Evolutionary conservation across 2,797 vertebrate genomes (phyloP).

Genomic region (Huso huso): DNA sequence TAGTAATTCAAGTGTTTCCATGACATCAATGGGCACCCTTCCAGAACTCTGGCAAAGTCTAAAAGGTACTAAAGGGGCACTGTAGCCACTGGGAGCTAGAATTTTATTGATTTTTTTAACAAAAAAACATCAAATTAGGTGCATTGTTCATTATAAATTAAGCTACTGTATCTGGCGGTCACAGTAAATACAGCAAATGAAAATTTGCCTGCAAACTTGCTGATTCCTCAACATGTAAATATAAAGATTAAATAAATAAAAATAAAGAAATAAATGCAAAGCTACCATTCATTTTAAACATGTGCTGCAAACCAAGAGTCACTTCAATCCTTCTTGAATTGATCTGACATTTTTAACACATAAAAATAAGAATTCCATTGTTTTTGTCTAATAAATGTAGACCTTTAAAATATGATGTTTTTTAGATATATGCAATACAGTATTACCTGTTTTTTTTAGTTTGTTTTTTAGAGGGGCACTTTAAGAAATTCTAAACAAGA

Average conservation of each 20-base stretch:
- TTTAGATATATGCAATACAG: too few relatives aligned
- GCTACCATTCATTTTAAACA: slow-evolving; percentile 40
- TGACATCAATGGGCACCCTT: slow-evolving; percentile 91
- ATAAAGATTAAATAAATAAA: slow-evolving; percentile 50
- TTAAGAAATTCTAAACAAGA: not conserved
- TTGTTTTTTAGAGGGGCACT: too few relatives aligned
- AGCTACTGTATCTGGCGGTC: slow-evolving; percentile 29
- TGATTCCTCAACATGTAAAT: slow-evolving; percentile 46
- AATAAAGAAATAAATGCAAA: slow-evolving; percentile 24
- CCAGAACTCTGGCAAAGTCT: slow-evolving; percentile 87
- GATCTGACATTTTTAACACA: too few relatives aligned
- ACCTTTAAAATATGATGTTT: too few relatives aligned
- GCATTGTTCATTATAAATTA: slow-evolving; percentile 36
- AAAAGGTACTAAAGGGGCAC: slow-evolving; percentile 69
- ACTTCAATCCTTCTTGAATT: too few relatives aligned
- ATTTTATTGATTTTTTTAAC: not conserved
- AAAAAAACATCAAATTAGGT: slow-evolving; percentile 33
- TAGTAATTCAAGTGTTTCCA: slow-evolving; percentile 95
- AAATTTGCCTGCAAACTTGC: slow-evolving; percentile 41
- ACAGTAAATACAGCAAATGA: slow-evolving; percentile 44
- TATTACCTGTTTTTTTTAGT: too few relatives aligned
- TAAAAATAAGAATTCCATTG: too few relatives aligned
- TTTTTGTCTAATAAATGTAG: too few relatives aligned
- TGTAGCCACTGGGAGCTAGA: slow-evolving; percentile 57
- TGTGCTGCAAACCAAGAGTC: not conserved